Evolutionary conservation across 2,888 invertebrate genomes (phyloP).

Genomic region (Nematopogon swammerdamellus): DNA sequence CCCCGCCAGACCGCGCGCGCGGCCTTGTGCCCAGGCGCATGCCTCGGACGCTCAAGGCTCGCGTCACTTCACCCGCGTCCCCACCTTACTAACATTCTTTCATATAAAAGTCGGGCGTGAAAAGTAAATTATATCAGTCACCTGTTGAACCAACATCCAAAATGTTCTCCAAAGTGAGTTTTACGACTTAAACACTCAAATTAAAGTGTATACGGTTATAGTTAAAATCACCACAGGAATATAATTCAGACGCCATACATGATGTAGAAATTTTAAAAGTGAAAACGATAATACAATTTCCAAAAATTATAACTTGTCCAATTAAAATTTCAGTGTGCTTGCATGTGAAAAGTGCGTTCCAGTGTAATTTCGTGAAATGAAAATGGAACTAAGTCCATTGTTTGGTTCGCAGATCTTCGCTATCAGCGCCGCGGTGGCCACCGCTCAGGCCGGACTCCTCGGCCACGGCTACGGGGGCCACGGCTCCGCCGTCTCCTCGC

Average conservation of each 20-base stretch:
- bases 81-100: slow-evolving; percentile 37
- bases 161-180: slow-evolving; percentile 49
- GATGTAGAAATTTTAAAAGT: no score
- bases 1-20: neutral
- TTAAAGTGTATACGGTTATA: no score
- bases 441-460: slow-evolving; percentile 49
- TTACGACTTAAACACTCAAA: neutral
- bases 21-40: slow-evolving; percentile 26
- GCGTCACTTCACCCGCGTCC: slow-evolving; percentile 29
- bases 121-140: slow-evolving; percentile 45
- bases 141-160: slow-evolving; percentile 32
- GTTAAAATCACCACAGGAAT: no score
- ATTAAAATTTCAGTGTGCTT: no score
- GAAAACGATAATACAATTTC: no score
- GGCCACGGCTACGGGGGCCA: slow-evolving; percentile 21
- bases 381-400: no score
- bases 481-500: slow-evolving; percentile 25
- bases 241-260: no score
- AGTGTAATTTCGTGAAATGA: no score
- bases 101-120: slow-evolving; percentile 47
- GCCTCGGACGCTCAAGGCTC: slow-evolving; percentile 25
- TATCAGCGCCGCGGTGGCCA: slow-evolving; percentile 33
- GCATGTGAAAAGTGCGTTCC: no score
- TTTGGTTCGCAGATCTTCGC: slow-evolving; percentile 28
- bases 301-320: no score